Evolutionary conservation across 2,888 invertebrate species (phyloP), one percentile per base, ranked within the genome.

Genomic region (Biston betularia): DNA sequence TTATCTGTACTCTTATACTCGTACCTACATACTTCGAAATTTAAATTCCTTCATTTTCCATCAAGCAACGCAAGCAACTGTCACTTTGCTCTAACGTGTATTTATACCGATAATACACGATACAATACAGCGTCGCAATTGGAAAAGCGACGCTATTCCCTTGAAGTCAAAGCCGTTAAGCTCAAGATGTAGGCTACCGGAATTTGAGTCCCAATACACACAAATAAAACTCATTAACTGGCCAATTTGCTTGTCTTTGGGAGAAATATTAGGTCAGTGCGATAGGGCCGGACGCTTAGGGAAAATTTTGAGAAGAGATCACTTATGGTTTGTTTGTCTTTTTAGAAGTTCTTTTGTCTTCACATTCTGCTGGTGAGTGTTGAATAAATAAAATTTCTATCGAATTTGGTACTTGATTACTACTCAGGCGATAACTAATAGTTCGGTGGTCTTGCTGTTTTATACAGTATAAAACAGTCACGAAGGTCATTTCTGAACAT

Each of bases 181-280:
- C 59, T 70, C 71, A 67, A 68, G 72, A 69, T 62, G 72, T 68
- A 61, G 64, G 53, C 55, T 71, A 84, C 79, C 76, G 81, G 81
- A 87, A 81, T 86, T 83, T 80, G 79, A 77, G 84, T 81, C 82
- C 73, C 78, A 79, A 71, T 70, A 75, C 77, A 72, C 70, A 76
- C 79, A 77, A 86, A 86, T 86, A 85, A 82, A 86, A 85, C 79
- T 83, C 83, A 87, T 86, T 86, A 85, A 79, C 76, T 76, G 72
- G 62, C 72, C 81, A 83, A 86, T 87, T 85, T 84, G 83, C 82
- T 84, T 86, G 84, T 84, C 84, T 81, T 50, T 49, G 53, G 46
- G 48, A 55, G 67, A 67, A 50, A 50, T 67, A 67, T 63, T 79
- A 40, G 54, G 53, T 59, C 61, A 61, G 56, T 57, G 61, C 57